Percentiles rank a stretch among this genome's conserved stretches.
These are phyloP conservation scores for Taurulus bubalis DNA, from an alignment of 2,113 vertebrate genomes.

Conservation along the genomic window DNA sequence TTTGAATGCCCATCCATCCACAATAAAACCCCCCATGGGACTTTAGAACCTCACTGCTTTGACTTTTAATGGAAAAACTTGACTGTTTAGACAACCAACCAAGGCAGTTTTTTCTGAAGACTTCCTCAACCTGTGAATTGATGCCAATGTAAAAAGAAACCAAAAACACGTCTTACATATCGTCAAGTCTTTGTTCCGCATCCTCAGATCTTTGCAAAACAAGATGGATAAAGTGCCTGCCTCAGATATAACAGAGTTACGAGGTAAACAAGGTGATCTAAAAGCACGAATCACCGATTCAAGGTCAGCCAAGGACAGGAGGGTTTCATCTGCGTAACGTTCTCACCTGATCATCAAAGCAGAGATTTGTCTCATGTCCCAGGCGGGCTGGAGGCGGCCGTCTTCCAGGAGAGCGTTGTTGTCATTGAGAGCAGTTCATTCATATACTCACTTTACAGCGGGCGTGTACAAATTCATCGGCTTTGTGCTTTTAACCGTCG, in stretches of 20 bases:
- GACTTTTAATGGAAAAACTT: background rate
- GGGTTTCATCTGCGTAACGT: background rate
- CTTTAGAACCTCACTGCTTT: background rate
- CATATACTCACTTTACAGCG: background rate
- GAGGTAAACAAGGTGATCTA: slow-evolving; percentile 4
- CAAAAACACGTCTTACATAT: background rate
- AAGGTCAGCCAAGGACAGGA: background rate
- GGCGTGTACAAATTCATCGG: background rate
- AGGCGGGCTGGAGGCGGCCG: slow-evolving; percentile 3
- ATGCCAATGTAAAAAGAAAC: background rate
- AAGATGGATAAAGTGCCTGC: background rate
- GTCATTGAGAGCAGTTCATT: background rate
- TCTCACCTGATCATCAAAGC: slow-evolving; percentile 16
- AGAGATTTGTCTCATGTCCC: slow-evolving; percentile 7
- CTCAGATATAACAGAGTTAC: background rate
- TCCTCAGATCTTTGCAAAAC: background rate
- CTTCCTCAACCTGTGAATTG: background rate
- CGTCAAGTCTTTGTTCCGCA: background rate
- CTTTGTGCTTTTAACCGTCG: background rate
- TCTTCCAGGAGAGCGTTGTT: background rate
- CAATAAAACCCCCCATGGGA: background rate
- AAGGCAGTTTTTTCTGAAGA: background rate
- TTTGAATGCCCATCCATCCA: background rate
- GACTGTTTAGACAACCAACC: background rate
- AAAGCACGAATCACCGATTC: slow-evolving; percentile 2